A percentile compares a stretch with the other conserved stretches of the same genome.
Conservation (phyloP, 2,797 vertebrate genomes). For the Columba guinea region DNA sequence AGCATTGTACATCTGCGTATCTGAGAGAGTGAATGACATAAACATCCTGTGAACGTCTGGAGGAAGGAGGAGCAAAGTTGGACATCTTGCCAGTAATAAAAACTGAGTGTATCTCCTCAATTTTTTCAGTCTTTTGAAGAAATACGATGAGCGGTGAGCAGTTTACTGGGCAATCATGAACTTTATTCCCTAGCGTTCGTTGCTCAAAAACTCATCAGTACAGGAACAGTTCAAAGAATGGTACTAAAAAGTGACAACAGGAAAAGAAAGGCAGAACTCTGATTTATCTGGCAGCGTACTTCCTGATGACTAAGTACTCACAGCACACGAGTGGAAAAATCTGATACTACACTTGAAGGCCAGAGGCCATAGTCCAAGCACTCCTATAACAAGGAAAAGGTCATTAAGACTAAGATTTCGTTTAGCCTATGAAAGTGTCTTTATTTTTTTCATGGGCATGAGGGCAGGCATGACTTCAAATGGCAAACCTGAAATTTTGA, state of each 20-base stretch:
- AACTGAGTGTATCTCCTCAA: neutral
- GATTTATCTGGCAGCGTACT: conserved; percentile 20
- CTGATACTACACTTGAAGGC: conserved; percentile 22
- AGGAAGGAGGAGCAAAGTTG: neutral
- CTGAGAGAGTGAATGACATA: neutral
- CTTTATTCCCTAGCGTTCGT: neutral
- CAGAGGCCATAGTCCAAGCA: conserved; percentile 46
- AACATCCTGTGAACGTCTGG: conserved; percentile 1
- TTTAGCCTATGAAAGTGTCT: conserved; percentile 12
- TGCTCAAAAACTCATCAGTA: conserved; percentile 51
- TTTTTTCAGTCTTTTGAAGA: neutral
- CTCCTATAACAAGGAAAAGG: conserved; percentile 45
- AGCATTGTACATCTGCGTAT: neutral
- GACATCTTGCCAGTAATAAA: neutral
- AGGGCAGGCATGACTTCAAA: conserved; percentile 36
- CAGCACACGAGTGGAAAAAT: conserved; percentile 55
- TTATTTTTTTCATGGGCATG: conserved; percentile 3
- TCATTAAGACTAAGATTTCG: conserved; percentile 47
- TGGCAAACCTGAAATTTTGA: conserved; percentile 5
- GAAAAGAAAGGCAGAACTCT: conserved; percentile 58
- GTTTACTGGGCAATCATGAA: neutral
- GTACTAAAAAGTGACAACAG: conserved; percentile 57
- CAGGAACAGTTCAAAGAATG: conserved; percentile 45
- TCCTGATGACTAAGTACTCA: conserved; percentile 48
- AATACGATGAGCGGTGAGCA: neutral